phyloP scores from a whole-genome alignment of 2,888 invertebrate species.

The Sesia apiformis region DNA sequence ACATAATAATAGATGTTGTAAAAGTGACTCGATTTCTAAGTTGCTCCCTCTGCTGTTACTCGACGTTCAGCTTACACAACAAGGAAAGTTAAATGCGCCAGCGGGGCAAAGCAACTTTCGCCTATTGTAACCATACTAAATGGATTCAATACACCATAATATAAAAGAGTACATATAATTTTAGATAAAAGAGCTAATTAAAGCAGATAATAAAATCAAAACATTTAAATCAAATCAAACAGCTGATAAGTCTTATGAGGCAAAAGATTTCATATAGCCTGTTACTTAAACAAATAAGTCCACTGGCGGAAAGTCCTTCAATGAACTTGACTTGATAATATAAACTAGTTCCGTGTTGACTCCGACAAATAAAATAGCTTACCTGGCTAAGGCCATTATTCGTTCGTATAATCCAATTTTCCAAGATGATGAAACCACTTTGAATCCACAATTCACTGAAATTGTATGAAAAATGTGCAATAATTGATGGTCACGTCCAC shows the following conservation, averaged over 20 bases:
- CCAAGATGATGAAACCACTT: constrained; percentile 60
- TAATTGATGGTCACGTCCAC: constrained; percentile 27
- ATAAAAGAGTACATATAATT: neutral
- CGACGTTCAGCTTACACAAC: constrained; percentile 62
- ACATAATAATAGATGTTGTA: constrained; percentile 31
- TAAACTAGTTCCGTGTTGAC: constrained; percentile 71
- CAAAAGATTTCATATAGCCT: too few species aligned
- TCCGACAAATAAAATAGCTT: constrained; percentile 56
- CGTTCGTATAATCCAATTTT: constrained; percentile 73
- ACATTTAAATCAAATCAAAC: neutral
- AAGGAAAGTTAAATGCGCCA: constrained; percentile 68
- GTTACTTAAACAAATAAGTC: neutral
- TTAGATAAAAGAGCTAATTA: neutral
- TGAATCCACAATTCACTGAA: constrained; percentile 55
- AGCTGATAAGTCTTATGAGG: neutral
- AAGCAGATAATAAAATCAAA: neutral
- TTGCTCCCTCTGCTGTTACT: constrained; percentile 62
- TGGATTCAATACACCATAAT: constrained; percentile 21
- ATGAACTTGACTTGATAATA: constrained; percentile 43
- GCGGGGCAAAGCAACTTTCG: constrained; percentile 63
- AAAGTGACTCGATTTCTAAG: constrained; percentile 65
- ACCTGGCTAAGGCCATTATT: constrained; percentile 75
- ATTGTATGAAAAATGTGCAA: constrained; percentile 29
- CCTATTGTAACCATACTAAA: constrained; percentile 47
- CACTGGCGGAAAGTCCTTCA: too few species aligned